Evolutionary conservation across 2,113 vertebrate species (phyloP).

Genomic region (Chitala chitala): DNA sequence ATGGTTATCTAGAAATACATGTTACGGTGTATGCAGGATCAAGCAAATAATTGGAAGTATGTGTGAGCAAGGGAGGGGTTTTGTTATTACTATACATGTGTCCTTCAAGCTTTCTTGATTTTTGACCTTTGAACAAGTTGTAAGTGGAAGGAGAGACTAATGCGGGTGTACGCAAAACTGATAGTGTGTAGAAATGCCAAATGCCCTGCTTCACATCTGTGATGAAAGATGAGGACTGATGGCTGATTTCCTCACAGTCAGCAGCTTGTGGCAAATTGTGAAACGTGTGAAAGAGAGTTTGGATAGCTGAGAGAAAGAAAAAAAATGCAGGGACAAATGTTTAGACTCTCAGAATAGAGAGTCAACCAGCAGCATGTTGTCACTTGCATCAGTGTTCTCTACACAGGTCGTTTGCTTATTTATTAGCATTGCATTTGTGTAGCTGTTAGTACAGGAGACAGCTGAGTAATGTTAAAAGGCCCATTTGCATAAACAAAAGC

Average conservation of each 20-base stretch:
- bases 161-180: too few species aligned
- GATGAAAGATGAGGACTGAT: not conserved
- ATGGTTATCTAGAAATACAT: too few species aligned
- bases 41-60: not conserved
- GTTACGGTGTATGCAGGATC: not conserved
- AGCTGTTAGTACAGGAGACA: too few species aligned
- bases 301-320: not conserved
- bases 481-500: too few species aligned
- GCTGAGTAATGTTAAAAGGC: too few species aligned
- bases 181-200: not conserved
- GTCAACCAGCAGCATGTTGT: too few species aligned
- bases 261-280: not conserved
- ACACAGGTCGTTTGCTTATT: too few species aligned
- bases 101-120: not conserved
- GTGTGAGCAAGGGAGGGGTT: not conserved
- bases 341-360: too few species aligned
- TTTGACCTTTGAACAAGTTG: not conserved
- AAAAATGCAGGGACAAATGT: not conserved
- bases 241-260: not conserved
- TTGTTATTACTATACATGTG: not conserved
- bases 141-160: not conserved
- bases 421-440: too few species aligned
- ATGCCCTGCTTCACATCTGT: not conserved
- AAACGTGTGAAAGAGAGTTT: not conserved
- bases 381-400: too few species aligned